Evolutionary conservation across 1,140 invertebrate species (phyloP), one percentile per base, ranked within the genome.

Genomic region (Babylonia areolata): DNA sequence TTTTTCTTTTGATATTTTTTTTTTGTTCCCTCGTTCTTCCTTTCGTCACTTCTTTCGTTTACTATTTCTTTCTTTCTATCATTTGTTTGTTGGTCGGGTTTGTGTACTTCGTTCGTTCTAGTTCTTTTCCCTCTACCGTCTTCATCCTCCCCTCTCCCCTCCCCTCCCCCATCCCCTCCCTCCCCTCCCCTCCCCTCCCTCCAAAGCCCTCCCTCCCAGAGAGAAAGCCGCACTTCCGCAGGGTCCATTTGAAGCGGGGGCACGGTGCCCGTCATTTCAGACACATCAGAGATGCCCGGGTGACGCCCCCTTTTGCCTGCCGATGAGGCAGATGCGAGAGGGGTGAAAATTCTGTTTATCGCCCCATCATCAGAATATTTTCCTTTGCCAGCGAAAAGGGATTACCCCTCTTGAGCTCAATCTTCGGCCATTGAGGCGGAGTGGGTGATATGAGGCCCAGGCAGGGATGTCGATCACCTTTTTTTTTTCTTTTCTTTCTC

Each of bases 341-440:
- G 64, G 23, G 37, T 33, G 35, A 46, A 75, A 42, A 73, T 84
- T 84, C 64, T 46, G 58, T 84, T 84, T 84, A 84, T 84, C 82
- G 69, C 12, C 82, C 28, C 23, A 73, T 84, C 82, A 84, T 84
- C 64, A n/a, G 82, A 84, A 84, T 84, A 84, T 84, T 75, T 71
- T 42, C 58, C 58, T 64, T 64, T n/a, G 20, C 39, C 17, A 75
- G 6, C 20, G 58, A 33, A 84, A 84, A 84, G 40, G 69, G 82
- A 73, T 84, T 73, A 73, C 69, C 15, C 40, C 81, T 37, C 82
- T 84, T 84, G 82, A 64, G 31, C 40, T 75, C 82, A 75, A 84
- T 84, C 82, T 73, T 73, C n/a, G 31, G 37, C 82, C 82, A 84
- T 37, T 46, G 64, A 84, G 82, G 82, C 82, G 82, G 28, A 46